Conservation (phyloP, 30 jellyfish, hydroid and myxozoan species). For the Aurelia coerulea region DNA sequence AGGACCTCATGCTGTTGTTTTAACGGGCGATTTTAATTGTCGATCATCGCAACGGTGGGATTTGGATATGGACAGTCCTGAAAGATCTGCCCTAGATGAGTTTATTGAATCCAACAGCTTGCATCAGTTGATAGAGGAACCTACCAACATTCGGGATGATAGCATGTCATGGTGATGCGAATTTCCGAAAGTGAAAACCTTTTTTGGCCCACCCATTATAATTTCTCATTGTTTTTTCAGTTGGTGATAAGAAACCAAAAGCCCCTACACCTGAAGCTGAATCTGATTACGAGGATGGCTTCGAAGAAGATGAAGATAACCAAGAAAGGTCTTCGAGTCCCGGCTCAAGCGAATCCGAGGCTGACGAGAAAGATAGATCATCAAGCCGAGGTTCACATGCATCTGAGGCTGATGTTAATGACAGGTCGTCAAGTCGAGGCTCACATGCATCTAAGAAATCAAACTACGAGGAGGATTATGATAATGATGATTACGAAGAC, state of each 20-base stretch:
- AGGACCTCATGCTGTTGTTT: not conserved
- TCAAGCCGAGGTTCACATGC: slow-evolving; percentile 17
- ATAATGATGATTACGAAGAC: slow-evolving; percentile 24
- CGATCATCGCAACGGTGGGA: not conserved
- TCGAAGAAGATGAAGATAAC: slow-evolving; percentile 24
- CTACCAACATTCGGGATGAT: too few relatives aligned
- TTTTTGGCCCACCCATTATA: too few relatives aligned
- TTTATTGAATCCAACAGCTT: not conserved
- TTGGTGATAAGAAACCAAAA: slow-evolving; percentile 17
- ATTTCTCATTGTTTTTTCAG: not conserved
- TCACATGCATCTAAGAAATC: not conserved
- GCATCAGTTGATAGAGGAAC: too few relatives aligned
- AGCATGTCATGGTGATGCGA: too few relatives aligned
- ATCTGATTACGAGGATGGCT: slow-evolving; percentile 10
- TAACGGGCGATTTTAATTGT: too few relatives aligned
- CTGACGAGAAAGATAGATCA: not conserved
- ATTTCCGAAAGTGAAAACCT: too few relatives aligned
- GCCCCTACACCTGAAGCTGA: not conserved
- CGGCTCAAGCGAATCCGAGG: slow-evolving; percentile 9
- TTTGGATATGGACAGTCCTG: not conserved
- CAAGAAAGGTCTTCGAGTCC: not conserved
- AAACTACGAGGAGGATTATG: slow-evolving; percentile 37
- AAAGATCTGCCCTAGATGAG: slow-evolving; percentile 8
- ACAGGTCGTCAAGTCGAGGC: not conserved
- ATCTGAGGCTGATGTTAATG: not conserved